Percentiles rank a stretch among this genome's conserved stretches.
phyloP scores from a whole-genome alignment of 2,888 invertebrate genomes.

The Agonopterix alstromeriana region DNA sequence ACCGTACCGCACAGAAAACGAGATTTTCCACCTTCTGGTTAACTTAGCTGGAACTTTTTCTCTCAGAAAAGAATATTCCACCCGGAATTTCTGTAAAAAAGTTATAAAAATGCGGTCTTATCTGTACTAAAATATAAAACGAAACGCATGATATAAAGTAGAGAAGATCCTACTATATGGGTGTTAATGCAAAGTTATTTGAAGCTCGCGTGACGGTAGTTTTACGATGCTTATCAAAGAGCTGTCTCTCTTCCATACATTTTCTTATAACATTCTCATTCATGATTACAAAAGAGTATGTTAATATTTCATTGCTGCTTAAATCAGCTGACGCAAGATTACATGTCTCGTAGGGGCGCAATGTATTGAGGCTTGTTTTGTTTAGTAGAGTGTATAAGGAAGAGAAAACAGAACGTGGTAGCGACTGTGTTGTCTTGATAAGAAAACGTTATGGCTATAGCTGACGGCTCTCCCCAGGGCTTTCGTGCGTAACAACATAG shows the following conservation, averaged over 20 bases:
- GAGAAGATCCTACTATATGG: constrained; percentile 3
- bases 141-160: constrained; percentile 3
- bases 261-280: constrained; percentile 3
- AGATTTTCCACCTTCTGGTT: neutral
- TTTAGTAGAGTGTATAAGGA: constrained; percentile 9
- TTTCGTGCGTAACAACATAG: constrained; percentile 42
- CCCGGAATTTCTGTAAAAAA: neutral
- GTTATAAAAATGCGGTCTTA: neutral
- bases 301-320: no score
- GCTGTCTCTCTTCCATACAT: constrained; percentile 12
- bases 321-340: no score
- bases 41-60: neutral
- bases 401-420: constrained; percentile 17
- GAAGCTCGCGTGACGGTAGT: constrained; percentile 13
- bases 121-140: neutral
- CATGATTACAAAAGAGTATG: no score
- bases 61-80: neutral
- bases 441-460: constrained; percentile 53
- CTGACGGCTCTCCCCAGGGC: constrained; percentile 46
- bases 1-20: neutral
- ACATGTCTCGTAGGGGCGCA: constrained; percentile 5
- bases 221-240: constrained; percentile 23
- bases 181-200: constrained; percentile 20
- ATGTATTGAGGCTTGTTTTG: constrained; percentile 17
- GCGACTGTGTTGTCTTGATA: constrained; percentile 52